Percentiles rank a stretch among this genome's conserved stretches.
Conservation (phyloP, 1,140 invertebrate genomes). For the Propsilocerus akamusi region DNA sequence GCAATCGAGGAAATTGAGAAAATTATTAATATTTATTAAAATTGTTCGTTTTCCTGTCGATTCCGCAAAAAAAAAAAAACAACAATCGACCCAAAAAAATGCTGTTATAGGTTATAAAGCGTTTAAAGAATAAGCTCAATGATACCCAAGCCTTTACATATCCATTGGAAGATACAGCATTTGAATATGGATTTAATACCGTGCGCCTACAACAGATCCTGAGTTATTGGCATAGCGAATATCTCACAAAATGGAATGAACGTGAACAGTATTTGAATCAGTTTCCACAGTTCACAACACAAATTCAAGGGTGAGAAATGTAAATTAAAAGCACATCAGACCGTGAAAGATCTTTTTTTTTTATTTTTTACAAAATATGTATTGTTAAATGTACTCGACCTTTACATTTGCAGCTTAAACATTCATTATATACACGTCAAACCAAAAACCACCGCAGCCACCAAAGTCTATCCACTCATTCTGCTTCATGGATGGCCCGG, state of each 20-base stretch:
- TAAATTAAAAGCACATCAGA: too few species aligned
- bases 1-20: background rate
- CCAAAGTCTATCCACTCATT: slow-evolving; percentile 46
- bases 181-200: slow-evolving; percentile 61
- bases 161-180: slow-evolving; percentile 45
- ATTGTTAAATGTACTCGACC: background rate
- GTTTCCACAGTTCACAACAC: slow-evolving; percentile 52
- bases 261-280: slow-evolving; percentile 46
- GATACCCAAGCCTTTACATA: slow-evolving; percentile 29
- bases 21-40: background rate
- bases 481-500: slow-evolving; percentile 85
- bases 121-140: slow-evolving; percentile 37
- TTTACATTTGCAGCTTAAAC: slow-evolving; percentile 31
- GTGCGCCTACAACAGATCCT: slow-evolving; percentile 42
- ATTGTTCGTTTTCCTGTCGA: background rate
- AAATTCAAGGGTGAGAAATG: slow-evolving; percentile 38
- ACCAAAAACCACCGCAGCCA: slow-evolving; percentile 18
- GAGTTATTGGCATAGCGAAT: slow-evolving; percentile 52
- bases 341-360: too few species aligned
- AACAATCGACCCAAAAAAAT: background rate
- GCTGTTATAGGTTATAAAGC: slow-evolving; percentile 31
- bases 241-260: slow-evolving; percentile 42
- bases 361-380: background rate
- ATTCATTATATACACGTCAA: slow-evolving; percentile 56
- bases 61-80: slow-evolving; percentile 2